Evolutionary conservation across 2,113 vertebrate species (phyloP).

Genomic region (Microtus richardsoni): DNA sequence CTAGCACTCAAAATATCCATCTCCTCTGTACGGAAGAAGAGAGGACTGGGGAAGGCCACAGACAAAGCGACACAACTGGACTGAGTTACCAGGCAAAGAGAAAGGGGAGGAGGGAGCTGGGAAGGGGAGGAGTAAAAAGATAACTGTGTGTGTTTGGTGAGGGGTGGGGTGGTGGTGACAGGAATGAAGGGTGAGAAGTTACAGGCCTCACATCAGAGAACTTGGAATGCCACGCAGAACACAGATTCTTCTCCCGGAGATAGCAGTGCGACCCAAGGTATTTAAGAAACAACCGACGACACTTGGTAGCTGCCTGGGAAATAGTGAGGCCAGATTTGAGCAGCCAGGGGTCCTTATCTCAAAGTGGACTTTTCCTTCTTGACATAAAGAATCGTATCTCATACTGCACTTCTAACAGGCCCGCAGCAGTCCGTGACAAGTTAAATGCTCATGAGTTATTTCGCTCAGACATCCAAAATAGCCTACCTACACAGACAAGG

Average conservation of each 20-base stretch:
- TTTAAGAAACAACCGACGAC: background rate
- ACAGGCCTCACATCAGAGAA: conserved; percentile 52
- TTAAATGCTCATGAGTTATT: background rate
- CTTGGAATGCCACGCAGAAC: conserved; percentile 38
- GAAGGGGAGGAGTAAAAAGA: background rate
- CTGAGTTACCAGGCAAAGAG: conserved; percentile 38
- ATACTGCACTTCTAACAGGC: background rate
- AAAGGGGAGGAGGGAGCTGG: too few species aligned
- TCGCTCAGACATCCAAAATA: background rate
- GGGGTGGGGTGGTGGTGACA: background rate
- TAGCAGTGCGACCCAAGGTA: background rate
- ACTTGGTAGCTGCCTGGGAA: background rate
- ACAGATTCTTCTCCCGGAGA: background rate
- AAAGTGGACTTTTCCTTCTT: conserved; percentile 15
- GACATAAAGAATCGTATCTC: background rate
- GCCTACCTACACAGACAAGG: background rate
- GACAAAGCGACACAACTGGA: background rate
- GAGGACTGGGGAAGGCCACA: background rate
- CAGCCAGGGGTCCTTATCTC: conserved; percentile 3
- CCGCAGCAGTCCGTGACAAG: background rate
- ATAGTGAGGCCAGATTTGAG: background rate
- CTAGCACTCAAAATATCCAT: background rate
- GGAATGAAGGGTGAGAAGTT: conserved; percentile 54
- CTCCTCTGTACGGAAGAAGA: background rate
- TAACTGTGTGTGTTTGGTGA: background rate